Evolutionary conservation across 2,113 vertebrate species (phyloP).

Genomic region (Guaruba guarouba): DNA sequence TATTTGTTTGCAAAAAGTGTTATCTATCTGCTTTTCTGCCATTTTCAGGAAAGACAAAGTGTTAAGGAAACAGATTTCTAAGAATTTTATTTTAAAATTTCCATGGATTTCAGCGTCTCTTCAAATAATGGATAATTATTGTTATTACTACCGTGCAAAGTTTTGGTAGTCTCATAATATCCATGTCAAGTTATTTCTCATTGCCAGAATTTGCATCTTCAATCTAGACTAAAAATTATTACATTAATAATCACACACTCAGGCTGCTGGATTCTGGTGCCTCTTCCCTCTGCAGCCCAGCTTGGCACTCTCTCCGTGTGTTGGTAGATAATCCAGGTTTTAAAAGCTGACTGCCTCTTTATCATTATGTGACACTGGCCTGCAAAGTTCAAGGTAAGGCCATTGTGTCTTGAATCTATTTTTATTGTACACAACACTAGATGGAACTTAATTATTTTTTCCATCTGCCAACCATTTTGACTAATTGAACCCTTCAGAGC

Average conservation of each 20-base stretch:
- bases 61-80: slow-evolving; percentile 11
- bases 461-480: slow-evolving; percentile 70
- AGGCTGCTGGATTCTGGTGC: background rate
- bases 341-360: slow-evolving; percentile 36
- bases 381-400: slow-evolving; percentile 66
- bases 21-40: background rate
- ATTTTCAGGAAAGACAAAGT: slow-evolving; percentile 4
- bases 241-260: fast-evolving
- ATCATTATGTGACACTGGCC: slow-evolving; percentile 47
- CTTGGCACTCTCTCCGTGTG: background rate
- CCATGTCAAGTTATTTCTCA: background rate
- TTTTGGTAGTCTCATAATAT: slow-evolving; percentile 33
- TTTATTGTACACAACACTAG: slow-evolving; percentile 57
- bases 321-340: slow-evolving; percentile 36
- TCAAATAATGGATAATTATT: slow-evolving; percentile 29
- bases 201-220: background rate
- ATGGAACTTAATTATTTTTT: slow-evolving; percentile 64
- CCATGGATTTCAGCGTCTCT: slow-evolving; percentile 27
- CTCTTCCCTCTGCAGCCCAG: background rate
- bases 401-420: slow-evolving; percentile 61
- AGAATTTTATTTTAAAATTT: slow-evolving; percentile 25
- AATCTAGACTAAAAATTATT: background rate
- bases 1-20: background rate
- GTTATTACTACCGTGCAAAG: background rate
- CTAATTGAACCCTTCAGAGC: slow-evolving; percentile 68